Base-by-base conservation (phyloP, 2,113 vertebrate genomes). In the Onychostoma macrolepis region DNA sequence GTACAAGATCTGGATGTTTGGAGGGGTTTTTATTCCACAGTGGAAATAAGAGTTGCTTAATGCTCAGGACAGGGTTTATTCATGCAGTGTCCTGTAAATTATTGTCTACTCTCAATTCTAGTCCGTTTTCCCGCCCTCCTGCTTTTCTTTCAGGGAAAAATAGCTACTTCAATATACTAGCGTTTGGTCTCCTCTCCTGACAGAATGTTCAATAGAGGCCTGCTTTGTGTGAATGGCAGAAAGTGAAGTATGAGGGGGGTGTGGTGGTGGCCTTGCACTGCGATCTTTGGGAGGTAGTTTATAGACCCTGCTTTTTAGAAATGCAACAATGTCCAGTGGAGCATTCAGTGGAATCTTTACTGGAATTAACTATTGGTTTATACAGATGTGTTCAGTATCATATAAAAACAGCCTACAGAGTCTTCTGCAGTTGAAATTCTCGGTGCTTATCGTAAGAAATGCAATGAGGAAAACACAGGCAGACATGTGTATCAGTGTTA, bases 1-100 rank as follows among this genome's bases (percentile, higher is more conserved):
- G 89, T 92, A 28, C 80, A 79, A 94, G 91, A 69, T 41, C 41
- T 83, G 8, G 6, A 38, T 48, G 61, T 84, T 78, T 53, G 15
- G 13, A 30, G 26, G 26, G 45, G 15, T 6, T 74, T 56, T 74
- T 83, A 50, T 50, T 83, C 63, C 19, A 24, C 11, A 1, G 11
- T 36, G 56, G 30, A 38, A 26, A 56, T 43, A 17, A 15, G 48
- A 30, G 30, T 67, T n/a, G 45, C 53, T 41, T 58, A 69, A 28
- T 75, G 4, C 28, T 63, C 12, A 13, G 21, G 30, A 38, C 50
- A 38, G 36, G 48, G 48, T 26, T 72, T 11, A 13, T 85, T 89
- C 78, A 72, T 56, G 33, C 24, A 5, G 8, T 0, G 8, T 69
- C 26, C 50, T 80, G 84, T 83, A 83, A 80, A 89, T 83, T 63